Percentiles rank a stretch among this genome's conserved stretches.
Evolutionary conservation across 2,888 invertebrate species (phyloP).

Genomic region (Dynastes grantii): DNA sequence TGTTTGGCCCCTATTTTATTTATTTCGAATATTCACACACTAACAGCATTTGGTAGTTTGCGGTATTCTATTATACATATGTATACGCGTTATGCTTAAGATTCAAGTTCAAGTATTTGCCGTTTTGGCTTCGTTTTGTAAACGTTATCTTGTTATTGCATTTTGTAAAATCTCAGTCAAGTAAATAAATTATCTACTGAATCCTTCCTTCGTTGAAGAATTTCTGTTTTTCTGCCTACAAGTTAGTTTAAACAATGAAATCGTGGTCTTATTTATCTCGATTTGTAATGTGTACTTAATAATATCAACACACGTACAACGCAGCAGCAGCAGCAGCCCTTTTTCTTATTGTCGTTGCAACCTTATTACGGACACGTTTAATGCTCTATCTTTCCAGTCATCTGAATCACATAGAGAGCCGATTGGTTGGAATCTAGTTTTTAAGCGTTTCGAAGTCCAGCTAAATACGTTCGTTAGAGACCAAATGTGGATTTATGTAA

Average conservation of each 20-base stretch:
- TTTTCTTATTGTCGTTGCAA: constrained; percentile 14
- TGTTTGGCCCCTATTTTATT: too few relatives aligned
- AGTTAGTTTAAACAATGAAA: constrained; percentile 1
- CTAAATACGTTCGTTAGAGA: constrained; percentile 33
- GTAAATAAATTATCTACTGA: too few relatives aligned
- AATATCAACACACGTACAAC: constrained; percentile 5
- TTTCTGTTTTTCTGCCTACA: not conserved
- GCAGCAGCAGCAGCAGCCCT: constrained; percentile 8
- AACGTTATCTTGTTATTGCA: too few relatives aligned
- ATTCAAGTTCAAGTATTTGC: too few relatives aligned
- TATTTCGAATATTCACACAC: too few relatives aligned
- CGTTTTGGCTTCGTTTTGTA: too few relatives aligned
- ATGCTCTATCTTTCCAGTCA: constrained; percentile 36
- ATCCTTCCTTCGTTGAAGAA: too few relatives aligned
- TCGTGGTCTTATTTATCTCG: constrained; percentile 10
- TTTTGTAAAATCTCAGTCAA: too few relatives aligned
- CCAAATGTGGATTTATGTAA: constrained; percentile 43
- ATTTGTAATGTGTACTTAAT: constrained; percentile 6
- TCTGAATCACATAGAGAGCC: constrained; percentile 38
- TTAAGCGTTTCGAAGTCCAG: constrained; percentile 19
- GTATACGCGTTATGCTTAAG: too few relatives aligned
- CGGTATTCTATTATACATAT: too few relatives aligned
- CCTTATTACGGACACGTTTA: constrained; percentile 37
- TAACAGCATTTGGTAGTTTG: too few relatives aligned
- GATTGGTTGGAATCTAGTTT: constrained; percentile 34